Percentiles rank a stretch among this genome's conserved stretches.
phyloP scores from a whole-genome alignment of 2,888 invertebrate species.

The Periphyllus acericola region DNA sequence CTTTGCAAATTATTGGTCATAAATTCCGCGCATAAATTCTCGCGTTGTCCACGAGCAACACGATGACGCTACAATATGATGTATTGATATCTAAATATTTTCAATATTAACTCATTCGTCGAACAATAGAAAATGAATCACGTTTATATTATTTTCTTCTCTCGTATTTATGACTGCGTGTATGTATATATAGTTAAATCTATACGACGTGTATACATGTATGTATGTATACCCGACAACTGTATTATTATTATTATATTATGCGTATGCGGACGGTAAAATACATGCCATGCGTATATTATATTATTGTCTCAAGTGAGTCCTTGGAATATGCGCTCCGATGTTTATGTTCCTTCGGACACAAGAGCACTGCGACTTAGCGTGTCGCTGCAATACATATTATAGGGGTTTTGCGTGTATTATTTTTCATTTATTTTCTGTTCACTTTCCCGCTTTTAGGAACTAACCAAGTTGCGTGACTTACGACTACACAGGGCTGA shows the following conservation, averaged over 20 bases:
- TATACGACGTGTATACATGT: background rate
- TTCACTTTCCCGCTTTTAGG: background rate
- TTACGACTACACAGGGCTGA: no score
- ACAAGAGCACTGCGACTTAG: background rate
- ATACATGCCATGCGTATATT: background rate
- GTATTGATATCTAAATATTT: slow-evolving; percentile 42
- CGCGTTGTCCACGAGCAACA: background rate
- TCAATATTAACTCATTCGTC: slow-evolving; percentile 26
- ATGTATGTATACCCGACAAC: background rate
- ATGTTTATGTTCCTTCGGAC: background rate
- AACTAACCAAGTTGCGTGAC: background rate
- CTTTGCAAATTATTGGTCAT: background rate
- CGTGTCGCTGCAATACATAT: background rate
- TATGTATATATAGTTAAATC: no score
- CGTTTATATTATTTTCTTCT: slow-evolving; percentile 39
- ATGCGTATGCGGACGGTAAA: slow-evolving; percentile 1
- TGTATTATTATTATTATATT: slow-evolving; percentile 19
- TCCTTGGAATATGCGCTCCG: background rate
- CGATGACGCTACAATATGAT: background rate
- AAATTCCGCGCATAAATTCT: background rate
- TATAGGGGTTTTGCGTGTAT: background rate
- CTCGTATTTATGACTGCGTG: background rate
- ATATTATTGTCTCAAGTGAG: background rate
- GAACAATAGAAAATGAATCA: slow-evolving; percentile 48
- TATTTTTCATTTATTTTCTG: background rate